Conservation (phyloP, 2,113 vertebrate genomes). For the Paradisaea rubra region DNA sequence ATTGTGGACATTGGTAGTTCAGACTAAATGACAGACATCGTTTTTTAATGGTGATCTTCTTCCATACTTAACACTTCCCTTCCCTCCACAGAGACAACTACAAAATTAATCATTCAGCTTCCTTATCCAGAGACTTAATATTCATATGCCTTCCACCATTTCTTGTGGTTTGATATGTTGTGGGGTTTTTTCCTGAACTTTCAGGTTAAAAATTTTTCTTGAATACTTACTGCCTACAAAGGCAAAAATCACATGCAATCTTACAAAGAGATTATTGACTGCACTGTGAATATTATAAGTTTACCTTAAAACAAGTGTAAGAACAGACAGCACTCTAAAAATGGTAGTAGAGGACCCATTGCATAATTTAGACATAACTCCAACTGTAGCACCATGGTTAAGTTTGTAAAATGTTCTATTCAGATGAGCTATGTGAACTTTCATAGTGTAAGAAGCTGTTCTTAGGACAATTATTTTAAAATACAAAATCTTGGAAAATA, state of each 20-base stretch:
- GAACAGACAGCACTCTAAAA: background rate
- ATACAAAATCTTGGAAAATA: background rate
- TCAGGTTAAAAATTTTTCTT: background rate
- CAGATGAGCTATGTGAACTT: background rate
- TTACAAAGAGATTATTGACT: background rate
- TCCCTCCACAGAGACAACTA: background rate
- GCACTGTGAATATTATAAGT: background rate
- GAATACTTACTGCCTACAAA: background rate
- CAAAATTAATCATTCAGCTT: background rate
- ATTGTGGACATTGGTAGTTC: background rate
- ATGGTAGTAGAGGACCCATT: background rate
- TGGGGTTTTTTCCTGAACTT: background rate
- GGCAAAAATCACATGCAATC: background rate
- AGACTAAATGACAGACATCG: background rate
- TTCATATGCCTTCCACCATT: background rate
- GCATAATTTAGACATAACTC: background rate
- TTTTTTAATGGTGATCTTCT: background rate
- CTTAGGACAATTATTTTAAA: background rate
- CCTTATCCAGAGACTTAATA: background rate
- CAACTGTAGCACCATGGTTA: background rate
- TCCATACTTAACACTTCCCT: background rate
- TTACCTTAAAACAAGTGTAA: background rate
- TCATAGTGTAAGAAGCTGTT: background rate
- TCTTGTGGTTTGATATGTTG: background rate
- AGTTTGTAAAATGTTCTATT: background rate